Conservation (phyloP, 1,140 invertebrate species). For the Scylla paramamosain region DNA sequence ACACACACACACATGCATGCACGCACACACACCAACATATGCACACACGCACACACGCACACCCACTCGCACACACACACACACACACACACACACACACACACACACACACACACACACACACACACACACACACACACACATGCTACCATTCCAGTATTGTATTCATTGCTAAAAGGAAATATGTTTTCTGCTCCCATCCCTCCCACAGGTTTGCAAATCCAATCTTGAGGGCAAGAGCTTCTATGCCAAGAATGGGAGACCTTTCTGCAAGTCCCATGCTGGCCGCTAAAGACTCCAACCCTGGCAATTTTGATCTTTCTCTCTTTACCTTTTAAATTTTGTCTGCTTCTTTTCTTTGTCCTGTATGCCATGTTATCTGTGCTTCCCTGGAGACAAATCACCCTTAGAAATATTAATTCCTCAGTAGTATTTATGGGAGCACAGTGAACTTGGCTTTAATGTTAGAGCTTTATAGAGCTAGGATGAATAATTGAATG, state of each 20-base stretch:
- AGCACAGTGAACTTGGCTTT: constrained; percentile 41
- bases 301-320: neutral
- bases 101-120: too few relatives aligned
- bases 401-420: too few relatives aligned
- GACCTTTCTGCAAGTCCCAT: constrained; percentile 99
- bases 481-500: neutral
- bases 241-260: constrained; percentile 98
- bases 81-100: constrained; percentile 5
- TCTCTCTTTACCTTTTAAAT: constrained; percentile 2
- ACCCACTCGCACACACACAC: too few relatives aligned
- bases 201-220: constrained; percentile 94
- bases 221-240: constrained; percentile 99
- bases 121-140: constrained; percentile 44
- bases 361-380: neutral
- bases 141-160: neutral
- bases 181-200: constrained; percentile 54
- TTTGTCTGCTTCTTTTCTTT: neutral
- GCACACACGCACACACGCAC: constrained; percentile 33
- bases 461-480: constrained; percentile 13
- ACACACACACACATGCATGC: too few relatives aligned
- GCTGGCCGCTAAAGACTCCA: constrained; percentile 83
- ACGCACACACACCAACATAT: too few relatives aligned
- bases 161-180: constrained; percentile 2
- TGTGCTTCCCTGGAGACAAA: neutral
- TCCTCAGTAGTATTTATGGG: constrained; percentile 16